phyloP scores from a whole-genome alignment of 2,113 vertebrate genomes.

The Arizona elegans region DNA sequence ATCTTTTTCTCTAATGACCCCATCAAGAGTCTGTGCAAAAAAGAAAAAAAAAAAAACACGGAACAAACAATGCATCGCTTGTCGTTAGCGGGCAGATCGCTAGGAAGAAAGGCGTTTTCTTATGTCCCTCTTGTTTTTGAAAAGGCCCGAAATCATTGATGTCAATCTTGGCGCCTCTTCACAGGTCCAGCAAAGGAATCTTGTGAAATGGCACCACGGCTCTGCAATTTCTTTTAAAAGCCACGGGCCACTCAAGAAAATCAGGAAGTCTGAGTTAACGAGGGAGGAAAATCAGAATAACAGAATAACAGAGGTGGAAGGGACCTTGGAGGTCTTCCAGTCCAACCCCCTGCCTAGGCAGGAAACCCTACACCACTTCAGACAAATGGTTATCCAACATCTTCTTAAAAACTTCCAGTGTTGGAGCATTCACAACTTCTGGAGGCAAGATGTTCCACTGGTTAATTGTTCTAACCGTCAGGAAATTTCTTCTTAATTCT shows the following conservation, averaged over 20 bases:
- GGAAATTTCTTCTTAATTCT: too few species aligned
- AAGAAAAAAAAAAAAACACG: slow-evolving; percentile 33
- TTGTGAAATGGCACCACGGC: not conserved
- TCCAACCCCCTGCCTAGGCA: too few species aligned
- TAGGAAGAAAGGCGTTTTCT: not conserved
- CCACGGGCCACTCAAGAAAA: slow-evolving; percentile 36
- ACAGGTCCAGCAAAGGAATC: slow-evolving; percentile 29
- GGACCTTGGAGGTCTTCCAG: too few species aligned
- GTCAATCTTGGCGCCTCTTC: not conserved
- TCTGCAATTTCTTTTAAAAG: slow-evolving; percentile 2
- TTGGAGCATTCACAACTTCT: too few species aligned
- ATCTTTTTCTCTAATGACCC: slow-evolving; percentile 80
- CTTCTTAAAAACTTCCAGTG: too few species aligned
- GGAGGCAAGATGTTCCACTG: too few species aligned
- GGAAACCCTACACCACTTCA: too few species aligned
- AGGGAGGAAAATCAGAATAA: not conserved
- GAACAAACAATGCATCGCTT: not conserved
- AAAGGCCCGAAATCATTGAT: not conserved
- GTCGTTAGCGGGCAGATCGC: not conserved
- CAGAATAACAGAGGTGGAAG: too few species aligned
- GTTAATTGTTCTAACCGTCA: too few species aligned
- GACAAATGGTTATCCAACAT: too few species aligned
- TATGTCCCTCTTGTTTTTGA: not conserved
- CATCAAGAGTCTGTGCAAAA: slow-evolving; percentile 75
- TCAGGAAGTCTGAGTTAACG: slow-evolving; percentile 19